phyloP scores from a whole-genome alignment of 2,888 invertebrate genomes.

The Chirona hameri region DNA sequence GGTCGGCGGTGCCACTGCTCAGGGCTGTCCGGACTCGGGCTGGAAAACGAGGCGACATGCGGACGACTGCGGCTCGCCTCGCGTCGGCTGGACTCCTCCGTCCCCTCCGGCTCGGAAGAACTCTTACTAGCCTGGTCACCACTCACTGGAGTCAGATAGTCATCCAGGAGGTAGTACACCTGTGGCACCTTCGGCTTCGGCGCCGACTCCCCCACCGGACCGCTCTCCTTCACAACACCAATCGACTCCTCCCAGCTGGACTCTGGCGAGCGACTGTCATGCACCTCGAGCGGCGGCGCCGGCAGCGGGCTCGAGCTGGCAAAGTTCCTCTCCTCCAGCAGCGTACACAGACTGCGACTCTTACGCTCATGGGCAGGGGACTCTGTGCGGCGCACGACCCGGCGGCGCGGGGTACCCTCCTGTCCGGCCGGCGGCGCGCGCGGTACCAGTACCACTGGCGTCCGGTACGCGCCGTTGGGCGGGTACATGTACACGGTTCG shows the following conservation, averaged over 20 bases:
- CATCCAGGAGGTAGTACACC: neutral
- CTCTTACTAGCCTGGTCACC: neutral
- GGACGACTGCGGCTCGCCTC: neutral
- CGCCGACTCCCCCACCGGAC: neutral
- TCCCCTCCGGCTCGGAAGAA: neutral
- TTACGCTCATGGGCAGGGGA: neutral
- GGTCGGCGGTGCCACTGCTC: neutral
- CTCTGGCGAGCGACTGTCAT: neutral
- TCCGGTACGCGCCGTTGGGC: neutral
- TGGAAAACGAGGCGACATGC: constrained; percentile 8
- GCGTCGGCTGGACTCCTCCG: neutral
- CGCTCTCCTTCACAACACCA: neutral
- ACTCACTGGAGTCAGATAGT: neutral
- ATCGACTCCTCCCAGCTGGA: neutral
- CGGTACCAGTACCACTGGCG: neutral
- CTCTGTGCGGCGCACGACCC: neutral
- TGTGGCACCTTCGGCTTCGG: neutral
- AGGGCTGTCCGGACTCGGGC: constrained; percentile 9
- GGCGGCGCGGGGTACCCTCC: neutral
- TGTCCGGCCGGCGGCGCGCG: neutral
- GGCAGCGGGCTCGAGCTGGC: neutral
- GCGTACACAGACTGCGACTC: neutral
- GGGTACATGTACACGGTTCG: neutral
- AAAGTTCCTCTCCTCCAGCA: neutral
- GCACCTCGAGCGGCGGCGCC: neutral